Conservation (phyloP, 1,140 invertebrate species). For the Galendromus occidentalis region DNA sequence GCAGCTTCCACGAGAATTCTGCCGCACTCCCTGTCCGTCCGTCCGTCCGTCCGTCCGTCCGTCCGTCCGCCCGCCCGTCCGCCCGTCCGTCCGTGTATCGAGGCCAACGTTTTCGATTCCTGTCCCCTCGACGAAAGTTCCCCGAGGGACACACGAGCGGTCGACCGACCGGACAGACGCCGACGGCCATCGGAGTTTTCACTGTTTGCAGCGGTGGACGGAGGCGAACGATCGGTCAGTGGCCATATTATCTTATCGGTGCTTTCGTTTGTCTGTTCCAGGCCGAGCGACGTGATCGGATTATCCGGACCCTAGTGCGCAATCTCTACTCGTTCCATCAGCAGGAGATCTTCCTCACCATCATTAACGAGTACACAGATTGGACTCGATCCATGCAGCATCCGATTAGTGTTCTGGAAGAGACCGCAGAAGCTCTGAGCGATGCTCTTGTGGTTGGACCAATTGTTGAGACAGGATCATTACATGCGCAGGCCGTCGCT, state of each 20-base stretch:
- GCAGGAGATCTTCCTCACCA: conserved; percentile 88
- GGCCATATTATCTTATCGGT: background rate
- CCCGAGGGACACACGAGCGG: too few relatives aligned
- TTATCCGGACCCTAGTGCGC: conserved; percentile 70
- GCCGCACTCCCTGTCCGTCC: too few relatives aligned
- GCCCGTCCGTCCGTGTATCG: too few relatives aligned
- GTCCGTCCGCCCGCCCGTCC: too few relatives aligned
- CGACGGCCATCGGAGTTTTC: too few relatives aligned
- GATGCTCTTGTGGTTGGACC: conserved; percentile 85
- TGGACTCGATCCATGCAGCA: conserved; percentile 82
- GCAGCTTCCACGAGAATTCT: too few relatives aligned
- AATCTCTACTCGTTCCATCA: conserved; percentile 31
- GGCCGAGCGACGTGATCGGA: conserved; percentile 63
- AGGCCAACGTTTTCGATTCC: too few relatives aligned
- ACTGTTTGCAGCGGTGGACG: too few relatives aligned
- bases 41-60: too few relatives aligned
- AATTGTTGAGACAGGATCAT: conserved; percentile 65
- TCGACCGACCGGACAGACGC: too few relatives aligned
- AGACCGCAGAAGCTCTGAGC: conserved; percentile 72
- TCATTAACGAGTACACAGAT: conserved; percentile 91
- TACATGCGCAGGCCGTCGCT: conserved; percentile 50
- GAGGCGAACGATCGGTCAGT: too few relatives aligned
- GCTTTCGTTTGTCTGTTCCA: background rate
- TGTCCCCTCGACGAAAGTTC: too few relatives aligned
- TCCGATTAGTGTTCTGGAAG: conserved; percentile 74